phyloP scores from a whole-genome alignment of 2,113 vertebrate species.

The Aplodontia rufa region DNA sequence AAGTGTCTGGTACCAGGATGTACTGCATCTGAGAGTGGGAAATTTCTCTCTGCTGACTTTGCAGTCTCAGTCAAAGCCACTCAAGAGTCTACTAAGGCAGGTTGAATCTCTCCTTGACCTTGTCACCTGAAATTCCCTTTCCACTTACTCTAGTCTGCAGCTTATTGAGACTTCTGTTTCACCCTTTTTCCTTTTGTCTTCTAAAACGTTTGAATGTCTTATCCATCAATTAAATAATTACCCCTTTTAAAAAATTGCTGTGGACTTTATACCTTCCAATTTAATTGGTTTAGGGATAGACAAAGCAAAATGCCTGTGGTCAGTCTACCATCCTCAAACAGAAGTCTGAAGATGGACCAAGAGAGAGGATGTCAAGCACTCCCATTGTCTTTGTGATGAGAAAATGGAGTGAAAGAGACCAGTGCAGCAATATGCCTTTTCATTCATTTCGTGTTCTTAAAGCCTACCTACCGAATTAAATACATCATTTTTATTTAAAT shows the following conservation, averaged over 20 bases:
- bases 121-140: background rate
- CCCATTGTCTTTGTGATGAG: background rate
- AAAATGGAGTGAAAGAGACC: background rate
- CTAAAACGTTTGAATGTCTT: background rate
- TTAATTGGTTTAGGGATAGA: background rate
- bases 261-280: background rate
- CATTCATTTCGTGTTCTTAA: background rate
- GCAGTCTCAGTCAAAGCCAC: background rate
- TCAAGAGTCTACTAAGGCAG: background rate
- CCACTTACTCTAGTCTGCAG: background rate
- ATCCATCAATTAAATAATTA: background rate
- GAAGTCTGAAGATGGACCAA: background rate
- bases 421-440: background rate
- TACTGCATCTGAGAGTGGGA: rapidly evolving
- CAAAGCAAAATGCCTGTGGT: background rate
- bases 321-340: background rate
- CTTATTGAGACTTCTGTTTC: background rate
- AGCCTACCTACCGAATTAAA: background rate
- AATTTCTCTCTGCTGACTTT: background rate
- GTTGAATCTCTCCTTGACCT: background rate
- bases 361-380: background rate
- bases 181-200: background rate
- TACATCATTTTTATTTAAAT: background rate
- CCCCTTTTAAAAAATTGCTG: background rate
- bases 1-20: background rate